These are phyloP conservation scores for Acronicta leporina DNA, from an alignment of 2,888 invertebrate species.

Conservation along the genomic window DNA sequence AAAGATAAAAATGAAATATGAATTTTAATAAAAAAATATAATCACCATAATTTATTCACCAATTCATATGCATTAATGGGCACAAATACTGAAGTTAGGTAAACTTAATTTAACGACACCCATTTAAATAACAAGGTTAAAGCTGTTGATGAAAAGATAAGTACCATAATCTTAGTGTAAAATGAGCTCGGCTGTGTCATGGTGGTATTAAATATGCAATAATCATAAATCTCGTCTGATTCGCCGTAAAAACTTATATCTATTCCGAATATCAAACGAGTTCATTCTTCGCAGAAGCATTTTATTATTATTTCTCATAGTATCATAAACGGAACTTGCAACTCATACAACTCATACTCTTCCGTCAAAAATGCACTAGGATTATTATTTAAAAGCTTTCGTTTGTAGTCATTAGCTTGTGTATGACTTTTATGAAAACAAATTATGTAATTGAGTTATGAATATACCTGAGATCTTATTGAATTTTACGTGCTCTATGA, in stretches of 20 bases:
- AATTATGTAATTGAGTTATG: no score
- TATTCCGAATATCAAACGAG: constrained; percentile 55
- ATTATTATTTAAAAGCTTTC: no score
- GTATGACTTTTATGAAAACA: no score
- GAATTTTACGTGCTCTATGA: no score
- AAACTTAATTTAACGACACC: constrained; percentile 24
- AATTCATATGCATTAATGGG: constrained; percentile 1
- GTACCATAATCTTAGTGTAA: constrained; percentile 32
- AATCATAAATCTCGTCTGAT: constrained; percentile 56
- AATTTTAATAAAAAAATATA: not conserved
- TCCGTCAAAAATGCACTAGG: no score
- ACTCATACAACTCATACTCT: no score
- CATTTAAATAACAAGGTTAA: constrained; percentile 20
- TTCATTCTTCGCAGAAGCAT: constrained; percentile 49
- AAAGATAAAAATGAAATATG: not conserved
- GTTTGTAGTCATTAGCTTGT: no score
- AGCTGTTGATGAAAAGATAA: constrained; percentile 26
- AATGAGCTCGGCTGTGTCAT: constrained; percentile 37
- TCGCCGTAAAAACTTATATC: constrained; percentile 51
- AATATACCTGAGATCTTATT: no score
- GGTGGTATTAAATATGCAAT: constrained; percentile 42
- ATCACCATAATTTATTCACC: constrained; percentile 1
- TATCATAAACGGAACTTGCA: constrained; percentile 32
- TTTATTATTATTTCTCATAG: constrained; percentile 45
- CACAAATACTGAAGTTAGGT: constrained; percentile 9